Conservation (phyloP, 2,888 invertebrate genomes). For the Oscheius sp. region DNA sequence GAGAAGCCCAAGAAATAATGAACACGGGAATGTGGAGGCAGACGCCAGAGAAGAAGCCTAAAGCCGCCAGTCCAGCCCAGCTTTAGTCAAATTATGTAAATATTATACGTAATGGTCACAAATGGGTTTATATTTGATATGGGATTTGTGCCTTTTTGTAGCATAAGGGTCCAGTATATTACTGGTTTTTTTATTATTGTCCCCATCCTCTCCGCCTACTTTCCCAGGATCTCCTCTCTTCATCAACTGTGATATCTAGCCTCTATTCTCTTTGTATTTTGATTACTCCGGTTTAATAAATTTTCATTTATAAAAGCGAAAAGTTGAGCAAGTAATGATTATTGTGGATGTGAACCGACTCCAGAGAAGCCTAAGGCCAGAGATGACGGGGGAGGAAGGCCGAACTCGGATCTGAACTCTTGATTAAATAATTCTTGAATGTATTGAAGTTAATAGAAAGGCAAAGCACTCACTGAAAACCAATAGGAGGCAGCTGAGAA, state of each 20-base stretch:
- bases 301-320: not conserved
- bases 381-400: conserved; percentile 39
- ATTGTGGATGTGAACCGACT: not conserved
- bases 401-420: conserved; percentile 37
- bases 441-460: not conserved
- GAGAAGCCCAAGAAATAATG: conserved; percentile 33
- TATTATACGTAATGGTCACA: not conserved
- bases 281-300: conserved; percentile 15
- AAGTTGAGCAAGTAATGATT: not conserved
- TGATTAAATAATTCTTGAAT: not conserved
- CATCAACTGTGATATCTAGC: conserved; percentile 16
- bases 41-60: conserved; percentile 30
- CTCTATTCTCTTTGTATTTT: not conserved
- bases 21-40: conserved; percentile 27
- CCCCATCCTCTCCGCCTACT: not conserved
- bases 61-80: not conserved
- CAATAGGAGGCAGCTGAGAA: conserved; percentile 19
- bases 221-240: conserved; percentile 13
- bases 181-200: not conserved
- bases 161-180: conserved; percentile 3
- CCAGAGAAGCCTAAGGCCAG: conserved; percentile 33
- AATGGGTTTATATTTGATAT: conserved; percentile 5
- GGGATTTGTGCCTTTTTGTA: conserved; percentile 26
- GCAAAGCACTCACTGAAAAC: conserved; percentile 10
- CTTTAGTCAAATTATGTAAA: not conserved